Conservation (phyloP, 1,140 invertebrate species). For the Papilio dardanus region DNA sequence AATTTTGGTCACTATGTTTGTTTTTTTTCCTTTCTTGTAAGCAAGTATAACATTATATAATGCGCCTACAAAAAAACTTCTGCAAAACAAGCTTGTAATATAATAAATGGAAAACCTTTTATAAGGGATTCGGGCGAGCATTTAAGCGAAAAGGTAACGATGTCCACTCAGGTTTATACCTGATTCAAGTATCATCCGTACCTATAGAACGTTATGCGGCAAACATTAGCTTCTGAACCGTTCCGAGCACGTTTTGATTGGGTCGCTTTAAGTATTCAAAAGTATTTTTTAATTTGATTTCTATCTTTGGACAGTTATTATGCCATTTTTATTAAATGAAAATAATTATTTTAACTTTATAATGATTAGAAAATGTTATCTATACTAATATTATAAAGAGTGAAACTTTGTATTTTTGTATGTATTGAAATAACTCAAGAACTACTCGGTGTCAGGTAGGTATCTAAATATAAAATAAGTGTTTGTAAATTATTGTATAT, state of each 20-base stretch:
- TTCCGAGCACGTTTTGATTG: constrained; percentile 11
- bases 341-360: constrained; percentile 4
- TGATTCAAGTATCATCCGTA: constrained; percentile 19
- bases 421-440: too few relatives aligned
- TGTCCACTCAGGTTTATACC: constrained; percentile 17
- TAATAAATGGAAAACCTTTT: not conserved
- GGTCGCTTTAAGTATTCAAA: constrained; percentile 11
- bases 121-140: constrained; percentile 6
- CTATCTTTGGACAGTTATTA: not conserved
- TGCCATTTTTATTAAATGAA: not conserved
- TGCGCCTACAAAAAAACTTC: not conserved
- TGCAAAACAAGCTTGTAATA: not conserved
- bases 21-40: too few relatives aligned
- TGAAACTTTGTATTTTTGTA: too few relatives aligned
- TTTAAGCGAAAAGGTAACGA: constrained; percentile 21
- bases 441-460: too few relatives aligned
- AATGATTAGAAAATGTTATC: too few relatives aligned
- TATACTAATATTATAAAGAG: too few relatives aligned
- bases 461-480: too few relatives aligned
- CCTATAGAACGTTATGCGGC: constrained; percentile 11
- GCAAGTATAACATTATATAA: not conserved
- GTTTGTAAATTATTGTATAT: too few relatives aligned
- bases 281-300: constrained; percentile 21
- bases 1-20: too few relatives aligned
- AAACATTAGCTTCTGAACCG: constrained; percentile 19